Conservation (phyloP, 30 jellyfish, hydroid and myxozoan genomes). For the Catostylus mosaicus region DNA sequence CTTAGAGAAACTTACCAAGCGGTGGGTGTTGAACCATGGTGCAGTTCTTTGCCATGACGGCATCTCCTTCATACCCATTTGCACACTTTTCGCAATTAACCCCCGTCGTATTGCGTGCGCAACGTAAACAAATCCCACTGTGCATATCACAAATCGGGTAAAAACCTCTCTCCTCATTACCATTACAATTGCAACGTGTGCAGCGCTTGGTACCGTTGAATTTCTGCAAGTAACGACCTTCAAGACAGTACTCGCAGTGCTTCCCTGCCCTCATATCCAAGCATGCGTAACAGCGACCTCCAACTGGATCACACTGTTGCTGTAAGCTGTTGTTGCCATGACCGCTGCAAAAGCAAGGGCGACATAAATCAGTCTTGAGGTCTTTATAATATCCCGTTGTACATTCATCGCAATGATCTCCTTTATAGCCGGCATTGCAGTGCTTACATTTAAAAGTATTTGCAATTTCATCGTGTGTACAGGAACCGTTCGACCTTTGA, state of each 20-base stretch:
- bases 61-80: slow-evolving; percentile 67
- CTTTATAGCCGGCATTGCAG: slow-evolving; percentile 53
- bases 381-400: slow-evolving; percentile 27
- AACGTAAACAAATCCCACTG: slow-evolving; percentile 42
- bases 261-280: slow-evolving; percentile 43
- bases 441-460: slow-evolving; percentile 33
- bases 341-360: slow-evolving; percentile 48
- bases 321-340: slow-evolving; percentile 49
- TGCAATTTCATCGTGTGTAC: slow-evolving; percentile 17
- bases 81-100: slow-evolving; percentile 57
- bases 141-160: slow-evolving; percentile 44
- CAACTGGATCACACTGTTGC: slow-evolving; percentile 52
- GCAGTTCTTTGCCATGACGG: slow-evolving; percentile 59
- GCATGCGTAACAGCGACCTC: slow-evolving; percentile 59
- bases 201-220: slow-evolving; percentile 25
- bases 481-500: slow-evolving; percentile 35
- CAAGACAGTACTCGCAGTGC: slow-evolving; percentile 60
- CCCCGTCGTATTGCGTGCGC: slow-evolving; percentile 56
- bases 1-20: slow-evolving; percentile 2
- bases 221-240: slow-evolving; percentile 22
- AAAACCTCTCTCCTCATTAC: slow-evolving; percentile 25
- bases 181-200: slow-evolving; percentile 61
- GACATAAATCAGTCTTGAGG: slow-evolving; percentile 41
- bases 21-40: slow-evolving; percentile 10
- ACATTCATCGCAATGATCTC: slow-evolving; percentile 41